These are phyloP conservation scores for Montipora cactus DNA, from an alignment of 64 coral and sea anemone species.

Conservation along the genomic window DNA sequence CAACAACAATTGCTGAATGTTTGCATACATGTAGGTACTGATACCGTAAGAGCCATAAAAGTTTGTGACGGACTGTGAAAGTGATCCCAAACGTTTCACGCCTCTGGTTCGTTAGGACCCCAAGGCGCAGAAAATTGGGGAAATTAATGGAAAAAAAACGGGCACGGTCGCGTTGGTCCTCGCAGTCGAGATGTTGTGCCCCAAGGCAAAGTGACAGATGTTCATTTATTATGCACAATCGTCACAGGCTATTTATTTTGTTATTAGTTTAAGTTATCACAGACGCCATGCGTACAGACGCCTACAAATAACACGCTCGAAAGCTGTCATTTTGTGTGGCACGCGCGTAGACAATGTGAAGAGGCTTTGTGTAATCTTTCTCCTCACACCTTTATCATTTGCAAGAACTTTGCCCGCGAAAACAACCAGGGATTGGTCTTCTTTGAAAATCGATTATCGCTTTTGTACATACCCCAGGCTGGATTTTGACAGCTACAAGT, in stretches of 20 bases:
- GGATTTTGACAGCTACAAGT: neutral
- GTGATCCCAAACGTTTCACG: neutral
- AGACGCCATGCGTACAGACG: slow-evolving; percentile 58
- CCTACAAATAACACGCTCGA: slow-evolving; percentile 39
- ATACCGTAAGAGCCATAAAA: slow-evolving; percentile 3
- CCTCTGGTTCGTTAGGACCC: neutral
- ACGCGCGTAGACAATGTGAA: slow-evolving; percentile 55
- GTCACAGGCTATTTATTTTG: slow-evolving; percentile 66
- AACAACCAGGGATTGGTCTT: neutral
- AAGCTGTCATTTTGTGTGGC: slow-evolving; percentile 45
- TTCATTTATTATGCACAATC: slow-evolving; percentile 71
- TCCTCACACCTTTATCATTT: neutral
- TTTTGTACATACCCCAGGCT: neutral
- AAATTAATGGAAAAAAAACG: neutral
- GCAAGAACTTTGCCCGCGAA: neutral
- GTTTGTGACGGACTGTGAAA: neutral
- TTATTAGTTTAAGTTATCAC: slow-evolving; percentile 69
- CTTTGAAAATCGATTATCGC: slow-evolving; percentile 16
- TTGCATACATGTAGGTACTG: slow-evolving; percentile 98
- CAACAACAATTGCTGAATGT: slow-evolving; percentile 97
- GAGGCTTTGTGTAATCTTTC: slow-evolving; percentile 21
- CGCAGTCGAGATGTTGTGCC: slow-evolving; percentile 5
- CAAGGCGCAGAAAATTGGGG: slow-evolving; percentile 13
- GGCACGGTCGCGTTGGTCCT: neutral
- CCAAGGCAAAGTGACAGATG: slow-evolving; percentile 47